Conservation (phyloP, 1,140 invertebrate species). For the Drosophila elegans region DNA sequence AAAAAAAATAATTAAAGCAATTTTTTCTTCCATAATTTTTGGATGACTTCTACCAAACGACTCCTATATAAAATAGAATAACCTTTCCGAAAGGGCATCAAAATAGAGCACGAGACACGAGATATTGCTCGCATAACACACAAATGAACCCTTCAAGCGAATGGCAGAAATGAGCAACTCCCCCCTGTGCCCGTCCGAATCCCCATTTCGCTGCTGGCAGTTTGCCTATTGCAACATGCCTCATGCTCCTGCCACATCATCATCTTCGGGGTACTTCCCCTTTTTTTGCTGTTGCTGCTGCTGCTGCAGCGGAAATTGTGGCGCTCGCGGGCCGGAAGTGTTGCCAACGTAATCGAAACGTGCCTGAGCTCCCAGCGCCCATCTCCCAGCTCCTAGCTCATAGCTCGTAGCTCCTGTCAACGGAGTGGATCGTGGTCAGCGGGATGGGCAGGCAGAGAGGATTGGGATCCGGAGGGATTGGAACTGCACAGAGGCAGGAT, state of each 20-base stretch:
- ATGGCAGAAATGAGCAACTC: constrained; percentile 55
- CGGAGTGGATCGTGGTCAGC: constrained; percentile 53
- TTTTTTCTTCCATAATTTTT: background rate
- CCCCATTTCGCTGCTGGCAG: constrained; percentile 50
- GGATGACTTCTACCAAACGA: background rate
- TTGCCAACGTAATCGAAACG: constrained; percentile 80
- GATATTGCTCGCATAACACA: constrained; percentile 39
- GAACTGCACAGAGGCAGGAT: constrained; percentile 5
- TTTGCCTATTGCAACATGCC: constrained; percentile 59
- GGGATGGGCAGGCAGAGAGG: background rate
- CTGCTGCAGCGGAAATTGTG: constrained; percentile 69
- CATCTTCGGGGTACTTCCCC: constrained; percentile 16
- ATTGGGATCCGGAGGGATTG: background rate
- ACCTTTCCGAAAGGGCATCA: background rate
- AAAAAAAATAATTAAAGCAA: too few species aligned
- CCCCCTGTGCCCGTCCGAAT: constrained; percentile 1
- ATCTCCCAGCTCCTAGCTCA: too few species aligned
- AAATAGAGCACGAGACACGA: constrained; percentile 17
- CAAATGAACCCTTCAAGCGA: constrained; percentile 76
- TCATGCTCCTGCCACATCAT: constrained; percentile 14
- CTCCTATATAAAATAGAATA: background rate
- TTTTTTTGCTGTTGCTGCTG: constrained; percentile 17
- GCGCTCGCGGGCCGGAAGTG: constrained; percentile 78
- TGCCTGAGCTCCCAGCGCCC: constrained; percentile 17
- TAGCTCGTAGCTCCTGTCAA: constrained; percentile 36